Evolutionary conservation across 1,140 invertebrate species (phyloP).

Genomic region (Adelges cooleyi): DNA sequence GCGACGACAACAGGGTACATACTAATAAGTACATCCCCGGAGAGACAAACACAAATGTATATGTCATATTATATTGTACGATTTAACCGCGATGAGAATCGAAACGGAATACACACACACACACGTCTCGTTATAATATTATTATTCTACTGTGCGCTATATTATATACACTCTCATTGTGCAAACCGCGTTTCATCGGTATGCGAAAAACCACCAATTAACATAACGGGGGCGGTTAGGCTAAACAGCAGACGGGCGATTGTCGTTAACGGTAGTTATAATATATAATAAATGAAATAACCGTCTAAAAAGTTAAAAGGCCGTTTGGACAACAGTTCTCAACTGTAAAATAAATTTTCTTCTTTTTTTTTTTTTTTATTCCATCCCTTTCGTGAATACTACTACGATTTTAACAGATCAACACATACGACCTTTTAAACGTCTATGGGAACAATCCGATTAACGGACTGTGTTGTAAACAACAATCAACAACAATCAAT

Average conservation of each 20-base stretch:
- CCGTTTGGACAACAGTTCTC: too few species aligned
- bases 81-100: background rate
- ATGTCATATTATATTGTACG: too few species aligned
- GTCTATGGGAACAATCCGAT: conserved; percentile 12
- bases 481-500: conserved; percentile 8
- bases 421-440: conserved; percentile 10
- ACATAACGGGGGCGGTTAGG: background rate
- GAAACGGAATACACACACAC: background rate
- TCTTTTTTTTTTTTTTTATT: background rate
- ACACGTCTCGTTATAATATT: background rate
- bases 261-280: too few species aligned
- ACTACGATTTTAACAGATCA: background rate
- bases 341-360: too few species aligned
- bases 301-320: too few species aligned
- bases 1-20: background rate
- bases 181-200: too few species aligned
- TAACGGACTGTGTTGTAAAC: conserved; percentile 23
- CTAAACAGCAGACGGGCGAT: too few species aligned
- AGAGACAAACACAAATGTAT: background rate
- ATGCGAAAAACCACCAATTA: conserved; percentile 16
- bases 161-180: too few species aligned
- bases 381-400: too few species aligned
- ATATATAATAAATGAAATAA: too few species aligned
- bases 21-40: conserved; percentile 22
- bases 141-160: background rate